Base-by-base conservation (phyloP, 2,113 vertebrate genomes). In the Myocastor coypus region DNA sequence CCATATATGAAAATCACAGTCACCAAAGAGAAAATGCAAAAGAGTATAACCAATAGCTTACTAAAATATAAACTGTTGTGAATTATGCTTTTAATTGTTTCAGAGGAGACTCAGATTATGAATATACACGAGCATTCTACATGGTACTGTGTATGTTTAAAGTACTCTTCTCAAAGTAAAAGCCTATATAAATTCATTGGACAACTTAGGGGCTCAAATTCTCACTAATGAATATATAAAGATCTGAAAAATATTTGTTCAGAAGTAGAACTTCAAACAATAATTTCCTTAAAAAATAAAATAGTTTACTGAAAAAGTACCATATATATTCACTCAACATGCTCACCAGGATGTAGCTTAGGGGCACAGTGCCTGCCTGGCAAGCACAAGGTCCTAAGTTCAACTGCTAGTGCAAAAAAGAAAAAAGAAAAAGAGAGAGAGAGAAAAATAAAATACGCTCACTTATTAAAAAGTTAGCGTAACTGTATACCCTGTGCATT, bases 21-120 rank as follows among this genome's bases (percentile, higher is more conserved):
- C 40, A 46, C 7, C 69, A 55, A 3, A 91, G 20, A 69, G 30
- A 82, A 90, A 50, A 73, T 42, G n/a, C 12, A 94, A 32, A 80
- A 77, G 55, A 90, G 66, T 42, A 42, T 42, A 92, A 84, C 89
- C 52, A 83, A 63, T 64, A 93, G 81, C 50, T 69, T 87, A 46
- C 42, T 77, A 16, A 77, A 46, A 78, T 32, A 77, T 40, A 85
- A 91, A 92, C 59, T 24, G 69, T 63, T 55, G 50, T 37, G 24
- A 80, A 32, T 86, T 11, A 69, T 83, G 3, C 32, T 89, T 94
- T 68, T 42, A 46, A 64, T 83, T 96, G 5, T 89, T 71, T 71
- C 78, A 78, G 22, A 95, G 64, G 75, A 68, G 16, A 16, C 28
- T 61, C 55, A 61, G 64, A 73, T 80, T 1, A 86, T 42, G 92